Conservation (phyloP, 1,140 invertebrate species). For the Macrobrachium nipponense region DNA sequence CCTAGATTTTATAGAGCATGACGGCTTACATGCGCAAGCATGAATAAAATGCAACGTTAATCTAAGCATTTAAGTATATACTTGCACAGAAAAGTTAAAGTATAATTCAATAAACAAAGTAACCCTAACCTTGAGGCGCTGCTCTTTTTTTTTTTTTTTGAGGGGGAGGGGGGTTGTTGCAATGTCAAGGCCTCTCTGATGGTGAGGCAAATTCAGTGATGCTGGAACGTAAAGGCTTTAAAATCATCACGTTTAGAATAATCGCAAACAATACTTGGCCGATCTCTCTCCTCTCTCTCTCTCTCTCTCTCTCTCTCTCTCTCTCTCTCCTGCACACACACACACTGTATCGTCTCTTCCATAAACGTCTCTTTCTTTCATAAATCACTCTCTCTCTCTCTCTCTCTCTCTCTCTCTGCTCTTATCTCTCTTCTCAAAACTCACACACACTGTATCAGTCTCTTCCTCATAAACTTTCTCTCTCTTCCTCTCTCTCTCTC, state of each 20-base stretch:
- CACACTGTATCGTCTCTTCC: background rate
- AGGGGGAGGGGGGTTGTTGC: no score
- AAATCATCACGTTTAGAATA: background rate
- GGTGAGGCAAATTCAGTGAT: background rate
- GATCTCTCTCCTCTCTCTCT: background rate
- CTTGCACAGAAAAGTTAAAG: no score
- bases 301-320: background rate
- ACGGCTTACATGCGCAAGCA: no score
- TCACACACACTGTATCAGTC: background rate
- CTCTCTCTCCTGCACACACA: background rate
- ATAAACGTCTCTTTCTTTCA: background rate
- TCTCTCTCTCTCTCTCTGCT: background rate
- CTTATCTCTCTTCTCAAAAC: no score
- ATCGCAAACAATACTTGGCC: no score
- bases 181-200: no score
- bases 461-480: background rate
- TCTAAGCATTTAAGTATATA: no score
- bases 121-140: no score
- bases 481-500: background rate
- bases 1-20: no score
- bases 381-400: constrained; percentile 17
- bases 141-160: no score
- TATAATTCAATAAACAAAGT: no score
- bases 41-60: no score
- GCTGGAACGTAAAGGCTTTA: background rate